These are phyloP conservation scores for Salvelinus alpinus DNA, from an alignment of 2,113 vertebrate species.

Conservation along the genomic window DNA sequence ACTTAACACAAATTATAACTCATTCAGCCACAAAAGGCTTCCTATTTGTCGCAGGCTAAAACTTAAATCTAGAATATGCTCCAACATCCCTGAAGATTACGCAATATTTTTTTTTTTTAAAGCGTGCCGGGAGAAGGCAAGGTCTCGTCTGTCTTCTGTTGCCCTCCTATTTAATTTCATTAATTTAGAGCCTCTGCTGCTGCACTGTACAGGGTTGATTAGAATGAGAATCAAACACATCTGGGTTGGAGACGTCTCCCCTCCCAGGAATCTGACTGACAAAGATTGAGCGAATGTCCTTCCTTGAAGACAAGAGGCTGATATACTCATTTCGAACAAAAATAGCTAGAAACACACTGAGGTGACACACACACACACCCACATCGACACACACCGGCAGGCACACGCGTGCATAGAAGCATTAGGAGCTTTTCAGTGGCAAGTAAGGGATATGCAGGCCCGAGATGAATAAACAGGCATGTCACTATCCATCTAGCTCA, in stretches of 20 bases:
- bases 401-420: constrained; percentile 23
- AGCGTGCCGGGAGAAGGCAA: too few species aligned
- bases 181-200: too few species aligned
- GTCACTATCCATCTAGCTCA: constrained; percentile 73
- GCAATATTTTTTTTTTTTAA: too few species aligned
- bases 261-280: constrained; percentile 58
- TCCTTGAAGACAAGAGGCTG: constrained; percentile 66
- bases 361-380: too few species aligned
- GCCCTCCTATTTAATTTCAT: too few species aligned
- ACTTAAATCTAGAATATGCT: too few species aligned
- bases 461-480: constrained; percentile 70
- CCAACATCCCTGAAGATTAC: too few species aligned
- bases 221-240: constrained; percentile 30
- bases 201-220: too few species aligned
- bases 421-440: constrained; percentile 15
- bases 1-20: too few species aligned
- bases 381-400: neutral
- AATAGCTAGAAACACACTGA: constrained; percentile 42
- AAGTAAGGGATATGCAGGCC: constrained; percentile 52
- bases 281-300: constrained; percentile 68
- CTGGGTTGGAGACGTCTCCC: constrained; percentile 26
- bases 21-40: too few species aligned
- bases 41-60: too few species aligned
- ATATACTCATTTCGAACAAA: constrained; percentile 66
- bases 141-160: too few species aligned